These are phyloP conservation scores for Hylyphantes graminicola DNA, from an alignment of 1,140 invertebrate genomes.

Conservation along the genomic window DNA sequence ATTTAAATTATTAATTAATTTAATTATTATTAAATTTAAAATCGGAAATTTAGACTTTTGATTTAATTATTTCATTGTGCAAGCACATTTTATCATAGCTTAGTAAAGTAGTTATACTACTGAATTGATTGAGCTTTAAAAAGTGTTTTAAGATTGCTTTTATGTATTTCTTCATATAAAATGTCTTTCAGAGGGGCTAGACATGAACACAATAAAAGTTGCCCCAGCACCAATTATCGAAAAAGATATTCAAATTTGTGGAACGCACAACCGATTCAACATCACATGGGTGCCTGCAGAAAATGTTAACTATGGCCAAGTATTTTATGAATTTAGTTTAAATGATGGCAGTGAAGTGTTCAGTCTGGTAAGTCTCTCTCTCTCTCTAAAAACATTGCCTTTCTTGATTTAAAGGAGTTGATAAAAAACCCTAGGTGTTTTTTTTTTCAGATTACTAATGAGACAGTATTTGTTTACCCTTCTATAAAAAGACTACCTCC, in stretches of 20 bases:
- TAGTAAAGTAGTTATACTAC: too few relatives aligned
- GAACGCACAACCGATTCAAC: conserved; percentile 80
- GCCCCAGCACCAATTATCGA: conserved; percentile 76
- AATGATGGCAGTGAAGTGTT: conserved; percentile 66
- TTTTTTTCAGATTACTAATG: conserved; percentile 60
- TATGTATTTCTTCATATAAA: too few relatives aligned
- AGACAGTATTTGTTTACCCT: conserved; percentile 68
- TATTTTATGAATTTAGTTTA: conserved; percentile 86
- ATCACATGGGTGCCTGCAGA: conserved; percentile 81
- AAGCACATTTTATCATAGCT: too few relatives aligned
- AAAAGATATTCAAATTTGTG: conserved; percentile 75
- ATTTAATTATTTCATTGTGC: too few relatives aligned
- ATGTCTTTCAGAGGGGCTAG: conserved; percentile 1
- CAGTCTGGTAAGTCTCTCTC: conserved; percentile 63
- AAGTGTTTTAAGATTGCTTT: too few relatives aligned
- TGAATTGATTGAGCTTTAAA: too few relatives aligned
- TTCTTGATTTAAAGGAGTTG: not conserved
- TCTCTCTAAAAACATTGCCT: too few relatives aligned
- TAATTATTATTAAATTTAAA: too few relatives aligned
- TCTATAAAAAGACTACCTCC: conserved; percentile 73
- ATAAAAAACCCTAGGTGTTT: conserved; percentile 25
- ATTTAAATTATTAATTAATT: too few relatives aligned
- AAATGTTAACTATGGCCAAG: conserved; percentile 81
- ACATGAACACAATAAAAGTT: conserved; percentile 68
- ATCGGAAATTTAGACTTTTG: too few relatives aligned